A percentile compares a stretch with the other conserved stretches of the same genome.
Evolutionary conservation across 2,797 vertebrate species (phyloP).

Genomic region (Geotrypetes seraphini): DNA sequence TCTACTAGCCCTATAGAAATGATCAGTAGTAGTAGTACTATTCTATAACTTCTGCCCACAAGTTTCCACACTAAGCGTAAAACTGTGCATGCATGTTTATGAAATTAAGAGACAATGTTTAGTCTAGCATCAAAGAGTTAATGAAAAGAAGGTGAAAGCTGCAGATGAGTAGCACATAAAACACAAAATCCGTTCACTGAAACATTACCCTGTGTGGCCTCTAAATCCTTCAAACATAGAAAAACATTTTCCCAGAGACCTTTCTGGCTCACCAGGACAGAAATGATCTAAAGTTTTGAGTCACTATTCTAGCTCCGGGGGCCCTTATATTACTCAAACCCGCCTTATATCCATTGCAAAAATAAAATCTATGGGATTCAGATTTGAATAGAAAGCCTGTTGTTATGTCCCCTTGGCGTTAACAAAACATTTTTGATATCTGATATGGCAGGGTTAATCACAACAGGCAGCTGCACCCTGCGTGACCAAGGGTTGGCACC

Average conservation of each 20-base stretch:
- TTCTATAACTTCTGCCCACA: too few species aligned
- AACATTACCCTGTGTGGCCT: not conserved
- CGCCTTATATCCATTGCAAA: conserved; percentile 8
- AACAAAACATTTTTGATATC: conserved; percentile 20
- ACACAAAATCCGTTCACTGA: conserved; percentile 7
- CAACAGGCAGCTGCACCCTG: conserved; percentile 2
- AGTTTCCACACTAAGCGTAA: too few species aligned
- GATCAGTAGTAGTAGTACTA: too few species aligned
- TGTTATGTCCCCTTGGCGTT: conserved; percentile 10
- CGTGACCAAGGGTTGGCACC: conserved; percentile 16
- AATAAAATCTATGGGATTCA: conserved; percentile 12
- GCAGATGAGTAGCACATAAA: conserved; percentile 7
- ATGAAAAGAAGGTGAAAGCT: not conserved
- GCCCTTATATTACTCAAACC: conserved; percentile 5
- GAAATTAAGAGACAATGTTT: too few species aligned
- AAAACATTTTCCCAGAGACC: conserved; percentile 1
- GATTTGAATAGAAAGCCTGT: conserved; percentile 23
- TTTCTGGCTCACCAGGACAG: conserved; percentile 11
- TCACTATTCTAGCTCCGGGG: not conserved
- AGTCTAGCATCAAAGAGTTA: too few species aligned
- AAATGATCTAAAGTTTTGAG: conserved; percentile 2
- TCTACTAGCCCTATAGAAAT: too few species aligned
- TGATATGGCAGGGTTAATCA: conserved; percentile 17
- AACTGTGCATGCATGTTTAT: too few species aligned
- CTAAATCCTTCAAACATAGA: conserved; percentile 8